Evolutionary conservation across 2,888 invertebrate species (phyloP), one percentile per base, ranked within the genome.

Genomic region (Aporophyla lueneburgensis): DNA sequence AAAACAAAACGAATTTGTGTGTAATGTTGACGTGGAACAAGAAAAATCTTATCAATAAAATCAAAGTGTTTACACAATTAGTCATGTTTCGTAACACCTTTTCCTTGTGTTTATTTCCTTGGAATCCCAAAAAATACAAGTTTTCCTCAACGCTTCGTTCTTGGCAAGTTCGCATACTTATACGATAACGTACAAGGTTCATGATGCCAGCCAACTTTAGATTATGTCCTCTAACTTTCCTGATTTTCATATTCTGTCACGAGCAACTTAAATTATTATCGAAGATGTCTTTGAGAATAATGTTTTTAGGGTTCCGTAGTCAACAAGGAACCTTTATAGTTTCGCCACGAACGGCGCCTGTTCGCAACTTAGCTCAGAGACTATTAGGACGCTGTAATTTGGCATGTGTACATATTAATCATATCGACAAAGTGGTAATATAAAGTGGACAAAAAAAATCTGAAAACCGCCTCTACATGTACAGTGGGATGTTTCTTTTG

Each of bases 1-100:
- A 62, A 59, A 61, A 81, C 9, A 56, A 51, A 81, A 66, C 69
- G 69, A 81, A 74, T 81, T 62, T 81, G 51, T 70, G 21, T 59
- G 46, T 58, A 21, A 43, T 21, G 33, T n/a, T 59, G 56, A 53
- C 16, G n/a, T 40, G 43, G 27, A 63, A 43, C 51, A 53, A 54
- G 63, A 54, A 19, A 56, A 49, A 40, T 58, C 65, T 81, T 76
- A 43, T 61, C 43, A 59, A 51, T 10, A 16, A 40, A 53, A 53
- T 56, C 51, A 82, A 63, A 63, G 63, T 75, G 62, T 76, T 76
- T 62, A 58, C 49, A 51, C 49, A 24, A 51, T 76, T 43, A 76
- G 53, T 58, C 40, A 40, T 24, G 58, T 62, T 69, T 58, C 21
- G n/a, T 21, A 4, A 54, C 16, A 53, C 16, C 9, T n/a, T 76